Evolutionary conservation across 2,113 vertebrate genomes (phyloP).

Genomic region (Oryzias curvinotus): DNA sequence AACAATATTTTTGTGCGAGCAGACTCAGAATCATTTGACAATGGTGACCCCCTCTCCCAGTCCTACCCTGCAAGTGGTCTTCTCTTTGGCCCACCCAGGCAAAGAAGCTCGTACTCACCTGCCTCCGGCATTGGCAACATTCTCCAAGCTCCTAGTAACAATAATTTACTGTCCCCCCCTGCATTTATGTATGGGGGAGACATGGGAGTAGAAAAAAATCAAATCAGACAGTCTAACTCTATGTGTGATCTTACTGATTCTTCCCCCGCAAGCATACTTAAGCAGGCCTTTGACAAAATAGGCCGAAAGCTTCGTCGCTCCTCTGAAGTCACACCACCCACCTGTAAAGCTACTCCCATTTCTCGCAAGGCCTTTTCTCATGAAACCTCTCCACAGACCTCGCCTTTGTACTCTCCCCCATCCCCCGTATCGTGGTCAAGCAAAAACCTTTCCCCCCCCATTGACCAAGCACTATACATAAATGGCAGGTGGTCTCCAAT

Average conservation of each 20-base stretch:
- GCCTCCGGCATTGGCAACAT: not conserved
- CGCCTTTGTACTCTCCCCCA: accelerated
- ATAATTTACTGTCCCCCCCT: accelerated
- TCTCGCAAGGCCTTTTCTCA: not conserved
- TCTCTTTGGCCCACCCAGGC: not conserved
- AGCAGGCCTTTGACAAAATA: not conserved
- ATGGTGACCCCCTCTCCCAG: constrained; percentile 12
- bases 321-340: not conserved
- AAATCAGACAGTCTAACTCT: not conserved
- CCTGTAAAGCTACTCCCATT: accelerated
- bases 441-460: constrained; percentile 4
- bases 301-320: not conserved
- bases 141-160: constrained; percentile 9
- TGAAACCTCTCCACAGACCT: not conserved
- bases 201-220: accelerated
- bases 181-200: accelerated
- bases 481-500: not conserved
- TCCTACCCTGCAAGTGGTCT: constrained; percentile 33
- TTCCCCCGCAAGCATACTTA: not conserved
- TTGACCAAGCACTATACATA: not conserved
- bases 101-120: constrained; percentile 20
- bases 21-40: not conserved
- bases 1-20: not conserved
- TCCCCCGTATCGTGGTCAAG: not conserved
- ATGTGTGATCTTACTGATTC: constrained; percentile 26